Base-by-base conservation (phyloP, 2,797 vertebrate genomes). In the Crocidura indochinensis region DNA sequence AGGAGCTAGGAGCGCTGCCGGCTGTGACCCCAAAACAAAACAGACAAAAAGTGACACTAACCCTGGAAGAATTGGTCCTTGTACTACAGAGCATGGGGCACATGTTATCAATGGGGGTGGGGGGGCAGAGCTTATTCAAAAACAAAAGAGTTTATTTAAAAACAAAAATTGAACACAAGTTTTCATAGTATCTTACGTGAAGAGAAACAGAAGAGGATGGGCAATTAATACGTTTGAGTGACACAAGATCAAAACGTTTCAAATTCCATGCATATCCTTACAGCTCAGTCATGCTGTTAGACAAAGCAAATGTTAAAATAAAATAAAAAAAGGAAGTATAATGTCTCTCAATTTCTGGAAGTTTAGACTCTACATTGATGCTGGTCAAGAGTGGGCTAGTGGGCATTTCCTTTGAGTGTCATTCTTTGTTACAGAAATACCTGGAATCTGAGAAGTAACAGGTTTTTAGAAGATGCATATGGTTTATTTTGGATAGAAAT, bases 261-360 rank as follows among this genome's bases (percentile, higher is more conserved):
- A 56, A 73, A 73, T 79, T 79, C 49, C 24, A 56, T 68, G 38
- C 4, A 38, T 60, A 74, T 49, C 4, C 67, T 56, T n/a, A 73
- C 10, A n/a, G 56, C 60, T 44, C 47, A 84, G 38, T 26, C n/a
- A 75, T 74, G 14, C 24, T 80, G 67, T 29, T 67, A 24, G 60
- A 26, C 3, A 69, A 85, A 80, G 26, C 74, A 38, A 65, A 75
- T 49, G 78, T 68, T 29, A 89, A 89, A 85, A 44, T 29, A 31
- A 85, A 84, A 80, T 26, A 56, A 27, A 73, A 73, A 72, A 56
- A 72, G 20, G 79, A 60, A 92, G 44, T 22, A n/a, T 3, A 14
- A 12, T 27, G 2, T 11, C 72, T 84, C 62, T 84, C 62, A 56
- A 26, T 88, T 89, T 89, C 74, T 79, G 60, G 27, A 88, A 47